Conservation (phyloP, 1,140 invertebrate genomes). For the Drosophila ohnishii region DNA sequence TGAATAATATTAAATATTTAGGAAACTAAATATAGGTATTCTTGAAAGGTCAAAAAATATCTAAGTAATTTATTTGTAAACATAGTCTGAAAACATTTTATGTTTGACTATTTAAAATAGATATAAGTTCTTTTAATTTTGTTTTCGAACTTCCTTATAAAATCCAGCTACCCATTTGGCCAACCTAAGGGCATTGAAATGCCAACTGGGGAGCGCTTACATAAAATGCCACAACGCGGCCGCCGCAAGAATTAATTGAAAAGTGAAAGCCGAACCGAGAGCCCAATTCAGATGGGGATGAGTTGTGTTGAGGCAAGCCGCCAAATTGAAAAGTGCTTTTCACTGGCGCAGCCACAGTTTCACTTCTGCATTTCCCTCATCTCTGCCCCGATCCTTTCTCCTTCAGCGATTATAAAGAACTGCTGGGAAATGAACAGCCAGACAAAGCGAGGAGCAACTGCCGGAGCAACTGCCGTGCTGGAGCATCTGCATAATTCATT, state of each 20-base stretch:
- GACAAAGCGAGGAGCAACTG: constrained; percentile 13
- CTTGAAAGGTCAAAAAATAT: too few species aligned
- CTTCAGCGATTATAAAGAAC: constrained; percentile 12
- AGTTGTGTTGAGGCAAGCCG: constrained; percentile 47
- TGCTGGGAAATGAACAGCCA: constrained; percentile 36
- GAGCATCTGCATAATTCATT: constrained; percentile 51
- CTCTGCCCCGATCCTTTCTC: not conserved
- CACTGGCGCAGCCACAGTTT: constrained; percentile 58
- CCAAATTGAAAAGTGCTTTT: constrained; percentile 61
- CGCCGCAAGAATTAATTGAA: constrained; percentile 70
- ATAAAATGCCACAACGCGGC: constrained; percentile 55
- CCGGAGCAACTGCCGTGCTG: not conserved
- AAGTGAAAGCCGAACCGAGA: constrained; percentile 61
- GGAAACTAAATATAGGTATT: too few species aligned
- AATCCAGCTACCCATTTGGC: constrained; percentile 7
- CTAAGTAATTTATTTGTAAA: not conserved
- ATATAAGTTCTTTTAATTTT: not conserved
- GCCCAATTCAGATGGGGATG: constrained; percentile 27
- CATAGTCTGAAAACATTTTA: too few species aligned
- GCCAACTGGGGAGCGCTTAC: constrained; percentile 46
- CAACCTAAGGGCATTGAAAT: constrained; percentile 27
- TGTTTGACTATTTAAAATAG: not conserved
- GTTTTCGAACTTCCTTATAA: too few species aligned
- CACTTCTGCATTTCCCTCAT: constrained; percentile 35
- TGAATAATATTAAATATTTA: not conserved